Conservation (phyloP, 53 echinoderm and acorn worm species). For the Arbacia lixula region DNA sequence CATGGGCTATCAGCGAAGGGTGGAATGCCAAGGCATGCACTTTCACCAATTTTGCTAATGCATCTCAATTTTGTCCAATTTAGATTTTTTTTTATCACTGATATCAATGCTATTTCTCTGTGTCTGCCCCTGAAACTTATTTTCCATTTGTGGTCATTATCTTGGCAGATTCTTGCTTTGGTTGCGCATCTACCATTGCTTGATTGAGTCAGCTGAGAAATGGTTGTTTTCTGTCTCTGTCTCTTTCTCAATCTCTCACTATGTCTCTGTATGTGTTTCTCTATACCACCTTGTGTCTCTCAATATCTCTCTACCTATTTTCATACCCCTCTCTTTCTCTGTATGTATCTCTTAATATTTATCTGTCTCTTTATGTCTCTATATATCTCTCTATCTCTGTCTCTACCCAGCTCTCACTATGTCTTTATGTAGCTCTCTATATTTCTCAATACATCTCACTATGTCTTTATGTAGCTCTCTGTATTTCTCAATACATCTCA, state of each 20-base stretch:
- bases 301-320: neutral
- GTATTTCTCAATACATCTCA: no score
- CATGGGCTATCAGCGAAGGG: neutral
- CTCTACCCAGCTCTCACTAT: neutral
- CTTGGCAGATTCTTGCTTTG: neutral
- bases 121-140: neutral
- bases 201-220: neutral
- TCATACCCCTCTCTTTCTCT: neutral
- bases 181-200: neutral
- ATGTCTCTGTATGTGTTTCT: neutral
- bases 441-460: neutral
- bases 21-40: slow-evolving; percentile 16
- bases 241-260: neutral
- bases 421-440: neutral
- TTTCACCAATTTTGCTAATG: slow-evolving; percentile 45
- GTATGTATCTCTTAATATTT: no score
- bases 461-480: no score
- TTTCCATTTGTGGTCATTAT: neutral
- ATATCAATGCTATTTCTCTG: no score
- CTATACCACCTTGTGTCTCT: neutral
- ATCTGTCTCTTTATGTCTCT: neutral
- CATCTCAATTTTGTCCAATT: slow-evolving; percentile 30
- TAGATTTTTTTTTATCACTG: neutral
- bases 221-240: neutral
- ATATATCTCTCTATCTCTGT: neutral